Conservation (phyloP, 2,888 invertebrate species). For the Trichogramma evanescens region DNA sequence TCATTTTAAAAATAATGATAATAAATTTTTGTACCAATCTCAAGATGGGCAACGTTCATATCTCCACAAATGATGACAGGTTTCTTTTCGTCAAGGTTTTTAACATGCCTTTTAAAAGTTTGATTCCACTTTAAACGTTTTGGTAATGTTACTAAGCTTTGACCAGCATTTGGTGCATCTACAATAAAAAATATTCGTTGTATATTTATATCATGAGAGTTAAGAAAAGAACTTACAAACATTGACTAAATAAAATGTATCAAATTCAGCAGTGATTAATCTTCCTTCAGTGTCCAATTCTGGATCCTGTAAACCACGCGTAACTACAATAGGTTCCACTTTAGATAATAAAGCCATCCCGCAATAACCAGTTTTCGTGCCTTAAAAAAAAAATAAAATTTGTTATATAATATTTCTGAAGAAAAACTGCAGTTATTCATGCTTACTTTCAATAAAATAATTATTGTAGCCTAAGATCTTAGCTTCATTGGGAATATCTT, state of each 20-base stretch:
- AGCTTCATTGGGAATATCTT: conserved; percentile 75
- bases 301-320: conserved; percentile 70
- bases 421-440: not conserved
- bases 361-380: conserved; percentile 78
- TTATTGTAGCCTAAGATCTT: conserved; percentile 72
- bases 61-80: conserved; percentile 95
- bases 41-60: conserved; percentile 93
- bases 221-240: conserved; percentile 56
- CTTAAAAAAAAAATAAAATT: conserved; percentile 42
- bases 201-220: not conserved
- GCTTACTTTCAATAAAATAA: conserved; percentile 62
- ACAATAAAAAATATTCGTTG: conserved; percentile 12
- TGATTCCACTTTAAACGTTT: conserved; percentile 88
- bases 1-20: not conserved
- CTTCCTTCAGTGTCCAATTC: conserved; percentile 76
- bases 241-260: conserved; percentile 80
- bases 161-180: conserved; percentile 93
- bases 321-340: conserved; percentile 72
- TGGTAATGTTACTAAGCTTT: conserved; percentile 76
- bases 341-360: conserved; percentile 87
- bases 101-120: conserved; percentile 70
- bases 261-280: conserved; percentile 86
- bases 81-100: conserved; percentile 76
- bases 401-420: not conserved
- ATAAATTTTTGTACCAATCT: conserved; percentile 62